Conservation (phyloP, 2,797 vertebrate genomes). For the Spinus olivaceus region DNA sequence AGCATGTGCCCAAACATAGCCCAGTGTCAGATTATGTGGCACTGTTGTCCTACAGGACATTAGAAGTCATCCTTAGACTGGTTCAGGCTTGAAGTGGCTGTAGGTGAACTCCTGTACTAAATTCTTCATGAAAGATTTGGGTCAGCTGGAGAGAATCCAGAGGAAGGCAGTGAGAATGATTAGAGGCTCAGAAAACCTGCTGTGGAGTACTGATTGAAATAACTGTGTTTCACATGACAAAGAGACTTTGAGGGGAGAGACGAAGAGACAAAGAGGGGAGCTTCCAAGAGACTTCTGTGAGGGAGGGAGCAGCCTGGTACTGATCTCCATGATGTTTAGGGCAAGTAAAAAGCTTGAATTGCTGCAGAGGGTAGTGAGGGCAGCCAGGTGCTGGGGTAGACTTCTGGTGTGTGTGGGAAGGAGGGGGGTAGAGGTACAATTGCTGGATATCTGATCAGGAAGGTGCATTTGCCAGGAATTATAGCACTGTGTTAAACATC, state of each 20-base stretch:
- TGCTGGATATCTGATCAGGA: background rate
- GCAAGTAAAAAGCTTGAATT: background rate
- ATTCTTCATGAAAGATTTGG: slow-evolving; percentile 22
- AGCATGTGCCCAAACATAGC: background rate
- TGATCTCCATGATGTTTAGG: background rate
- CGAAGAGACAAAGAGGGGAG: too few species aligned
- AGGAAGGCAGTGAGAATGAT: background rate
- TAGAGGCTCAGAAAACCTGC: background rate
- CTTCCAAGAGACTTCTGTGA: background rate
- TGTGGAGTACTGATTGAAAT: background rate
- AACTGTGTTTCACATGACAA: background rate
- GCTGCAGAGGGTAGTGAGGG: background rate
- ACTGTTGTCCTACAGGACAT: background rate
- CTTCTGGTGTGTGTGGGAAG: background rate
- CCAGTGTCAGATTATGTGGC: background rate
- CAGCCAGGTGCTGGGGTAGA: background rate
- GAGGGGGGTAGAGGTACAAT: background rate
- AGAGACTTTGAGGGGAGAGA: background rate
- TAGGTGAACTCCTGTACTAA: background rate
- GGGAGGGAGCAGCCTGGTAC: background rate
- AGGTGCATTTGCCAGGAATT: background rate
- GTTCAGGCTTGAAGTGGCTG: background rate
- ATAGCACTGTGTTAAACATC: background rate
- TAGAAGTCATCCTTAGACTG: background rate
- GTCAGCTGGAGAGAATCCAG: background rate